A percentile compares a stretch with the other conserved stretches of the same genome.
Conservation (phyloP, 2,888 invertebrate genomes). For the Camptogramma bilineatum region DNA sequence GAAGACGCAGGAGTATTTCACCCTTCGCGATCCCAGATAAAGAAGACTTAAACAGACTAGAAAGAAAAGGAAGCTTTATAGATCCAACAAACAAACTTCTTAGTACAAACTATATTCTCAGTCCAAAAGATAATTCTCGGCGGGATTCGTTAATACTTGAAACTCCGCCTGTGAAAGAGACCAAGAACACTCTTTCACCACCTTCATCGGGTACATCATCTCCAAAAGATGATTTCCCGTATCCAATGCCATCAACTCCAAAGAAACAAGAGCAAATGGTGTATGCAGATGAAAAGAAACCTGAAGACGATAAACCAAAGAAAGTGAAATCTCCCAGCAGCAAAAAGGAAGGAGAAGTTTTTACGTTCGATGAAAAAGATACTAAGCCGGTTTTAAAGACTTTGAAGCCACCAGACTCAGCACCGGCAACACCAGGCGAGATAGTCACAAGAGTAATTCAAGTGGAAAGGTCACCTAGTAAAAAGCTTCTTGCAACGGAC, state of each 20-base stretch:
- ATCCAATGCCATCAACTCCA: constrained; percentile 65
- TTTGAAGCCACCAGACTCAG: constrained; percentile 55
- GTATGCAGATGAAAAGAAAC: constrained; percentile 66
- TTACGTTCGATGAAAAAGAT: constrained; percentile 69
- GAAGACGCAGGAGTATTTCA: constrained; percentile 81
- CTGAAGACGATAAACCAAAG: constrained; percentile 45
- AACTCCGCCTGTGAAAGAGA: constrained; percentile 51
- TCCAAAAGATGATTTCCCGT: constrained; percentile 68
- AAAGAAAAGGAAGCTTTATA: constrained; percentile 80
- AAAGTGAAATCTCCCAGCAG: constrained; percentile 59
- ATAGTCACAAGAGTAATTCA: constrained; percentile 78
- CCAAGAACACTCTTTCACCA: constrained; percentile 61
- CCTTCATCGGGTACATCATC: constrained; percentile 62
- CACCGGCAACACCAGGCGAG: constrained; percentile 61
- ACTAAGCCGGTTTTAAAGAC: constrained; percentile 53
- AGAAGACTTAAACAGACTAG: constrained; percentile 65
- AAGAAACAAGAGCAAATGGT: constrained; percentile 72
- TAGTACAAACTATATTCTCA: constrained; percentile 73
- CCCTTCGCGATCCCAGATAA: constrained; percentile 80
- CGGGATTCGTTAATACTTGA: constrained; percentile 70
- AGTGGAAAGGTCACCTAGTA: constrained; percentile 78
- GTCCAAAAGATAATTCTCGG: constrained; percentile 71
- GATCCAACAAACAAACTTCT: constrained; percentile 80
- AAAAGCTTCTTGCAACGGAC: constrained; percentile 66
- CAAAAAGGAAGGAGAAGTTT: constrained; percentile 61